Conservation (phyloP, 2,113 vertebrate genomes). For the Pedetes capensis region DNA sequence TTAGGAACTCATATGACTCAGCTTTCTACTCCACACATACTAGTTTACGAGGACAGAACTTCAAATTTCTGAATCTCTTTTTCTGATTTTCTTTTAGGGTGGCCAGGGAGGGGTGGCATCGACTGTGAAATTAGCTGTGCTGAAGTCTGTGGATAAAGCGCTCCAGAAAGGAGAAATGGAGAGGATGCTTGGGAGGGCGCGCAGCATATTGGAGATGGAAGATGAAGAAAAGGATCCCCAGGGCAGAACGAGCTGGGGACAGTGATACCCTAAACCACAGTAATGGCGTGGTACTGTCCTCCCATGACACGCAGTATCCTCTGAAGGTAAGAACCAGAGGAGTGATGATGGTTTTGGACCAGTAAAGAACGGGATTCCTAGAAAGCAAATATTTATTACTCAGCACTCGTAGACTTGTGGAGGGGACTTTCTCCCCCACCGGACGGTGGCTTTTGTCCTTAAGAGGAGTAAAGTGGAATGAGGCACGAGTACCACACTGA, state of each 20-base stretch:
- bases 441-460: not conserved
- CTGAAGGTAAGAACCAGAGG: not conserved
- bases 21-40: not conserved
- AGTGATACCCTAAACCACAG: accelerated
- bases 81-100: not conserved
- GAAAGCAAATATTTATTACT: not conserved
- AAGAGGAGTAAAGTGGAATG: not conserved
- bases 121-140: not conserved
- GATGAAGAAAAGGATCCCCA: not conserved
- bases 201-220: no score
- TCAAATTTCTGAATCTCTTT: not conserved
- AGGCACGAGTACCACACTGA: not conserved
- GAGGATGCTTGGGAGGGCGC: not conserved
- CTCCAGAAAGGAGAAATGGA: not conserved
- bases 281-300: not conserved
- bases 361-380: not conserved
- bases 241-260: not conserved
- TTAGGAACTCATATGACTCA: not conserved
- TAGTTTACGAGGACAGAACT: not conserved
- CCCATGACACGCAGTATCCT: accelerated
- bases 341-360: not conserved
- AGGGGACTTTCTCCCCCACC: not conserved
- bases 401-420: not conserved
- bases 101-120: not conserved
- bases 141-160: not conserved